A percentile compares a stretch with the other conserved stretches of the same genome.
These are phyloP conservation scores for Pseudachorutes palmiensis DNA, from an alignment of 1,140 invertebrate genomes.

Conservation along the genomic window DNA sequence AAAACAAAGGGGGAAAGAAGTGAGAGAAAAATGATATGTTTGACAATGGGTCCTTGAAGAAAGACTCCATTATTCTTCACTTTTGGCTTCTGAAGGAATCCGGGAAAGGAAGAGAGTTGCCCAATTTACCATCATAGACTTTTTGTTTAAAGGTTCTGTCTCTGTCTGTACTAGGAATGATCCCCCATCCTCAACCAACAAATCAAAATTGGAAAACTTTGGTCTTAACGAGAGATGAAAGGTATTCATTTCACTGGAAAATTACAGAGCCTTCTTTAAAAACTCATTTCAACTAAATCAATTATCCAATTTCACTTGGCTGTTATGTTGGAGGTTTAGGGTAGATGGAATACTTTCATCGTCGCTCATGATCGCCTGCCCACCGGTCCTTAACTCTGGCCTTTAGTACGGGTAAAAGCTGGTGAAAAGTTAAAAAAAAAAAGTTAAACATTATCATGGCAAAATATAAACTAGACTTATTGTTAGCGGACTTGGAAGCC, in stretches of 20 bases:
- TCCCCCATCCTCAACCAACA: neutral
- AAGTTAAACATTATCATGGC: no score
- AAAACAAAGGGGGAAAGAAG: constrained; percentile 9
- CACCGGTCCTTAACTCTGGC: no score
- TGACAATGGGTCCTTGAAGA: neutral
- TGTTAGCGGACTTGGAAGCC: no score
- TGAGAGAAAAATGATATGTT: constrained; percentile 8
- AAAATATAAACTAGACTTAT: no score
- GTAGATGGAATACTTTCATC: no score
- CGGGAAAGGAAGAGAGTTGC: neutral
- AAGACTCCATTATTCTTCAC: constrained; percentile 1
- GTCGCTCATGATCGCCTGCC: no score
- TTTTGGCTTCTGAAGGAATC: neutral
- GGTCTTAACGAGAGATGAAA: constrained; percentile 25
- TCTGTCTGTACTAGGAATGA: neutral
- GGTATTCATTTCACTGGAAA: constrained; percentile 25
- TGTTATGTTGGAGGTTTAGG: neutral
- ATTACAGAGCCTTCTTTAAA: constrained; percentile 6
- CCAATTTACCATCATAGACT: neutral
- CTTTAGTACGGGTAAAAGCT: no score
- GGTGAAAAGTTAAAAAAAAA: no score
- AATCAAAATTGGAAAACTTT: constrained; percentile 33
- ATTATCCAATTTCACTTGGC: neutral
- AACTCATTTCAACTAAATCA: neutral
- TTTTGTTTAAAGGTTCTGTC: neutral